Evolutionary conservation across 1,140 invertebrate species (phyloP).

Genomic region (Aphis craccivora): DNA sequence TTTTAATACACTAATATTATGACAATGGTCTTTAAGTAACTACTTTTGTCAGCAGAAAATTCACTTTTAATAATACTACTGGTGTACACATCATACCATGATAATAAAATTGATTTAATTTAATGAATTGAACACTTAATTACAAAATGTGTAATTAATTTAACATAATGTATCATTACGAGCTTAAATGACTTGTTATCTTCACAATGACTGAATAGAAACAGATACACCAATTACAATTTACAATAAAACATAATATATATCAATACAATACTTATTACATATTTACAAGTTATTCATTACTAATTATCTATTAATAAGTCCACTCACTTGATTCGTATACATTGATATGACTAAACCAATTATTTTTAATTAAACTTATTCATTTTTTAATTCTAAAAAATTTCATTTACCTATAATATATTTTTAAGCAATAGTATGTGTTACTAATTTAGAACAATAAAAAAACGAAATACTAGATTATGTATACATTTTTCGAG

Average conservation of each 20-base stretch:
- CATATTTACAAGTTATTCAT: not conserved
- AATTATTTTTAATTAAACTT: not conserved
- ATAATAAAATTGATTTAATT: not conserved
- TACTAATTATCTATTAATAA: not conserved
- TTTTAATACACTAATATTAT: not conserved
- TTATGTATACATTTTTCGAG: too few relatives aligned
- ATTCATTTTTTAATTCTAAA: not conserved
- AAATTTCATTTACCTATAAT: not conserved
- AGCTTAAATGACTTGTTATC: not conserved
- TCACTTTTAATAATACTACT: not conserved
- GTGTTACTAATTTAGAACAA: too few relatives aligned
- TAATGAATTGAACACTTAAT: slow-evolving; percentile 7
- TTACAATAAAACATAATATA: not conserved
- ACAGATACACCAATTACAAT: not conserved
- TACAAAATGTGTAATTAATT: not conserved
- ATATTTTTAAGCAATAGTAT: not conserved
- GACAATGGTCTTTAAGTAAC: not conserved
- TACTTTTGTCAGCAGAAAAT: not conserved
- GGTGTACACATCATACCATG: not conserved
- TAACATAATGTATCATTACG: slow-evolving; percentile 2
- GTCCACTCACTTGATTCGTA: not conserved
- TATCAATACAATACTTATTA: not conserved
- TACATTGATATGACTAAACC: not conserved
- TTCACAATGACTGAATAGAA: not conserved
- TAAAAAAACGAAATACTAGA: too few relatives aligned